Percentiles rank a stretch among this genome's conserved stretches.
Evolutionary conservation across 2,797 vertebrate genomes (phyloP).

Genomic region (Molothrus aeneus): DNA sequence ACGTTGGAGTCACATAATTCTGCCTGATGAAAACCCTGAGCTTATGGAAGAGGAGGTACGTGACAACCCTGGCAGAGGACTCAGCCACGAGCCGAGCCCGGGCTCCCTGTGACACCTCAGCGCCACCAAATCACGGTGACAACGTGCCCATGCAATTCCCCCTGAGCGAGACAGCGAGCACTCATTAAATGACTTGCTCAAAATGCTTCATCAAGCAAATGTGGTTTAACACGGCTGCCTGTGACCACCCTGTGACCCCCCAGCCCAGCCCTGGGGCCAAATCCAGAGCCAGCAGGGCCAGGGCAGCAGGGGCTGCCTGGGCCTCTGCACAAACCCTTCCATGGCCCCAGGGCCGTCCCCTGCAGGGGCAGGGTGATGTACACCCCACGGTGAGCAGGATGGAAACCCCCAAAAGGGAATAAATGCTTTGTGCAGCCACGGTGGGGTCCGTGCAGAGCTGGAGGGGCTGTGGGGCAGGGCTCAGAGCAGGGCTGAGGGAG

Average conservation of each 20-base stretch:
- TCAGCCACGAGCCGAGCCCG: not conserved
- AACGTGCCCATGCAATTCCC: accelerated
- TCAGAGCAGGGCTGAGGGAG: not conserved
- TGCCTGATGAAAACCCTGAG: not conserved
- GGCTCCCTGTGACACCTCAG: not conserved
- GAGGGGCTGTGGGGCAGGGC: accelerated
- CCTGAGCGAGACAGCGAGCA: accelerated
- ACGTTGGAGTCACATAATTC: not conserved
- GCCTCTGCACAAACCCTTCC: not conserved
- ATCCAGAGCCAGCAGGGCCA: accelerated
- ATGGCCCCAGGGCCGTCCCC: not conserved
- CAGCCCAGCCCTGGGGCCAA: not conserved
- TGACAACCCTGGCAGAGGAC: not conserved
- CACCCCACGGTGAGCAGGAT: accelerated
- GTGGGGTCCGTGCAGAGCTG: accelerated
- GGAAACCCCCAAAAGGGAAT: not conserved
- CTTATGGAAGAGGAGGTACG: not conserved
- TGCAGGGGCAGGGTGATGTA: not conserved
- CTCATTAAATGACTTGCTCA: not conserved
- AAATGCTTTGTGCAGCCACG: accelerated
- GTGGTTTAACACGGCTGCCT: not conserved
- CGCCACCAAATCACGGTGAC: not conserved
- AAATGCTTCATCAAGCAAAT: not conserved
- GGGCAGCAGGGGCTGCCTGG: not conserved
- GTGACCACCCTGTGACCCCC: not conserved